A percentile compares a stretch with the other conserved stretches of the same genome.
phyloP scores from a whole-genome alignment of 2,113 vertebrate species.

The Psephotus haematonotus region DNA sequence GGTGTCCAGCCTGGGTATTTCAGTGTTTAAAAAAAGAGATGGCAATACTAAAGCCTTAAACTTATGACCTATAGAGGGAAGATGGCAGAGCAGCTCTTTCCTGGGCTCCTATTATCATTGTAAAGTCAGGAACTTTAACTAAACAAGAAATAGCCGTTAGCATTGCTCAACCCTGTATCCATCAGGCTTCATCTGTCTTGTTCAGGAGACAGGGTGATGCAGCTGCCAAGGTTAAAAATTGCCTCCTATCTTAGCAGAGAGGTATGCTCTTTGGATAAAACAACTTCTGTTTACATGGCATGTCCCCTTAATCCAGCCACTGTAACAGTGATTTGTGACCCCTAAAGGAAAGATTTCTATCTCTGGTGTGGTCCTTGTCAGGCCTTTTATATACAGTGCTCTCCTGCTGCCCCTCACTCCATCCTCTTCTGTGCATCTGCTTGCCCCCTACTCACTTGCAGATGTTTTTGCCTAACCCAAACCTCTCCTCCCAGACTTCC shows the following conservation, averaged over 20 bases:
- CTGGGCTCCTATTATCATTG: not conserved
- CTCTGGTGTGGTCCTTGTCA: not conserved
- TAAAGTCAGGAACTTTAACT: not conserved
- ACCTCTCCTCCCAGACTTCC: not conserved
- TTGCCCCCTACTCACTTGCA: not conserved
- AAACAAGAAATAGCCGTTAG: not conserved
- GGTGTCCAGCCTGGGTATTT: not conserved
- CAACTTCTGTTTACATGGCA: not conserved
- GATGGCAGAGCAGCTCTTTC: not conserved
- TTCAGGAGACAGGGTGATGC: not conserved
- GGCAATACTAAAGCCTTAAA: not conserved
- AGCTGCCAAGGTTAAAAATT: slow-evolving; percentile 15
- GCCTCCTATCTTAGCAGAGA: not conserved
- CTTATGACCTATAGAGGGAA: not conserved
- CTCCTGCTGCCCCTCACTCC: not conserved
- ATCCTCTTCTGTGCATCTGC: not conserved
- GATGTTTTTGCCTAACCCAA: not conserved
- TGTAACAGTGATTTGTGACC: not conserved
- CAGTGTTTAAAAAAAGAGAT: not conserved
- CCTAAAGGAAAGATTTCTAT: not conserved
- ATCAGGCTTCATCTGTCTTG: not conserved
- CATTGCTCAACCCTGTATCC: not conserved
- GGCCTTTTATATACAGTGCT: not conserved
- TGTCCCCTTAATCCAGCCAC: not conserved
- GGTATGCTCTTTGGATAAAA: not conserved